Base-by-base conservation (phyloP, 2,888 invertebrate genomes). In the Prosapia bicincta region DNA sequence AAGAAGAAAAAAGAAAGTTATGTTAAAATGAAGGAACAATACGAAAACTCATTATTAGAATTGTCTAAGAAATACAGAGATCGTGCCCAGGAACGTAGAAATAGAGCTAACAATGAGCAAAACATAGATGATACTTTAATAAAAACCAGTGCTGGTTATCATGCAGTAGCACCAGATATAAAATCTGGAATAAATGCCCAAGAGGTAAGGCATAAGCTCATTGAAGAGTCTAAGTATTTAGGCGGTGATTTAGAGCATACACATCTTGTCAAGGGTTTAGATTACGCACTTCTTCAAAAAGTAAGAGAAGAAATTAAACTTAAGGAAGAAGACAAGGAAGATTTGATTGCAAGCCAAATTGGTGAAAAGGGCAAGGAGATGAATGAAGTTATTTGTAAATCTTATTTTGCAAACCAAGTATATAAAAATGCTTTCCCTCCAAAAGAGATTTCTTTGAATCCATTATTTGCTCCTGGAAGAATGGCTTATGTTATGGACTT, bases 221-320 rank as follows among this genome's bases (percentile, higher is more conserved):
- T 99, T 83, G 88, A 94, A 88, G 99, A 99, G 86, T 99, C 99
- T 0, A 99, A 99, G 86, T 99, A 97, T 86, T 95, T 99, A 87
- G 99, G 99, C 84, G 99, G 99, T 89, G 99, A 99, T 86, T 98
- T 99, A 95, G 98, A 99, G 83, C 99, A 99, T 83, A 99, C 99
- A 84, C 99, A 99, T 87, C 97, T 99, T 89, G 99, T 99, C 81
- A 99, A 99, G 87, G 99, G 97, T 81, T 86, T 91, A 69, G 97
- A 97, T 88, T 97, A 95, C 85, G 96, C 97, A 0, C 86, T 97
- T 72, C 85, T 97, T 76, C 96, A 97, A 83, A 95, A 99, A 88
- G 96, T 82, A 3, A 78, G 98, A 69, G 97, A 97, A 79, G 99
- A 99, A 85, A 96, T 98, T 79, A 86, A 87, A 76, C 86, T 86